phyloP scores from a whole-genome alignment of 2,113 vertebrate species.

The Tricholaema leucomelas region DNA sequence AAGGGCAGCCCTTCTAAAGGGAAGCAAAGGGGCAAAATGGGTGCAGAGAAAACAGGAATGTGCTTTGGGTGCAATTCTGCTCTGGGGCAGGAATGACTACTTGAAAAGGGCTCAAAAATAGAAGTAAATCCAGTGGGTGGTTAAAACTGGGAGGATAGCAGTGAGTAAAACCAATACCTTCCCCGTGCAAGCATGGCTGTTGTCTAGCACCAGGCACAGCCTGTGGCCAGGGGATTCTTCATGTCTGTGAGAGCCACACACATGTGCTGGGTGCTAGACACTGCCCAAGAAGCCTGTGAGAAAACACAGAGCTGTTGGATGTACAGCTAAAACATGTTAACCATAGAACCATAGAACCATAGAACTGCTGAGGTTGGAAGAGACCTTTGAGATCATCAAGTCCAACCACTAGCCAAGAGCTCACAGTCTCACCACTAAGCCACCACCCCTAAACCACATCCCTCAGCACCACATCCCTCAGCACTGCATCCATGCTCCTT shows the following conservation, averaged over 20 bases:
- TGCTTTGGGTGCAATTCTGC: neutral
- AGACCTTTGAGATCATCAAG: too few relatives aligned
- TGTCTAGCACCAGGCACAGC: neutral
- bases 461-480: too few relatives aligned
- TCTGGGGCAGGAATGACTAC: neutral
- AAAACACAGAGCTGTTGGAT: neutral
- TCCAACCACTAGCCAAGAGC: too few relatives aligned
- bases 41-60: neutral
- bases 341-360: too few relatives aligned
- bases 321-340: neutral
- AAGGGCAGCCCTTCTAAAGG: neutral
- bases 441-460: too few relatives aligned
- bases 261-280: accelerated
- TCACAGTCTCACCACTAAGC: too few relatives aligned
- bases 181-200: neutral
- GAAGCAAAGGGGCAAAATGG: neutral
- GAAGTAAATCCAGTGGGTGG: neutral
- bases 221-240: neutral
- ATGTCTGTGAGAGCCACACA: neutral
- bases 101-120: neutral
- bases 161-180: neutral
- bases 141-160: neutral
- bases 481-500: too few relatives aligned
- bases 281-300: neutral
- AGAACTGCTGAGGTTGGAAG: too few relatives aligned